Evolutionary conservation across 2,113 vertebrate genomes (phyloP).

Genomic region (Sturnus vulgaris): DNA sequence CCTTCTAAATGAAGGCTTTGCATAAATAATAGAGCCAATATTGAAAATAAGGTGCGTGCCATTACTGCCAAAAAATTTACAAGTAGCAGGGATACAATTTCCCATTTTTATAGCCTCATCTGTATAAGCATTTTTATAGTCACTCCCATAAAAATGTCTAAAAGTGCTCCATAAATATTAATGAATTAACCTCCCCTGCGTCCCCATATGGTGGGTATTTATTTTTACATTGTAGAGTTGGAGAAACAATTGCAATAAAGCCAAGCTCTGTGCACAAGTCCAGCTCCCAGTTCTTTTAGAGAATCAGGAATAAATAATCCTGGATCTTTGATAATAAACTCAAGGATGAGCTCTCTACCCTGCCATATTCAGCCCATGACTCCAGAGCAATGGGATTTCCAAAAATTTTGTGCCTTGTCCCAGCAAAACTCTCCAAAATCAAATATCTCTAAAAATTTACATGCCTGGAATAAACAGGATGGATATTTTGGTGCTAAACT

Average conservation of each 20-base stretch:
- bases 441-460: background rate
- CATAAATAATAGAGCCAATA: background rate
- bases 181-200: slow-evolving; percentile 23
- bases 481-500: background rate
- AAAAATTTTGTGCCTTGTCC: background rate
- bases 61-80: background rate
- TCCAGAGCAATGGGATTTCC: background rate
- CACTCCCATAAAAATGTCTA: slow-evolving; percentile 10
- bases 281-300: background rate
- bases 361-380: background rate
- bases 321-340: background rate
- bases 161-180: slow-evolving; percentile 31
- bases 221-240: background rate
- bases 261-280: background rate
- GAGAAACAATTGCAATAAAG: slow-evolving; percentile 28
- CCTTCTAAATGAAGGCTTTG: background rate
- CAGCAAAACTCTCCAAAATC: background rate
- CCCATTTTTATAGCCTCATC: slow-evolving; percentile 15
- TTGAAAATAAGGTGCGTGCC: background rate
- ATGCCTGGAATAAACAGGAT: rapidly evolving
- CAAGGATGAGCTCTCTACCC: background rate
- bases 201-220: background rate
- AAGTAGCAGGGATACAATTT: slow-evolving; percentile 16
- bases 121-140: slow-evolving; percentile 24
- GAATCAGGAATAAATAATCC: background rate